phyloP scores from a whole-genome alignment of 92 coral and sea anemone genomes.

The Scolanthus callimorphus region DNA sequence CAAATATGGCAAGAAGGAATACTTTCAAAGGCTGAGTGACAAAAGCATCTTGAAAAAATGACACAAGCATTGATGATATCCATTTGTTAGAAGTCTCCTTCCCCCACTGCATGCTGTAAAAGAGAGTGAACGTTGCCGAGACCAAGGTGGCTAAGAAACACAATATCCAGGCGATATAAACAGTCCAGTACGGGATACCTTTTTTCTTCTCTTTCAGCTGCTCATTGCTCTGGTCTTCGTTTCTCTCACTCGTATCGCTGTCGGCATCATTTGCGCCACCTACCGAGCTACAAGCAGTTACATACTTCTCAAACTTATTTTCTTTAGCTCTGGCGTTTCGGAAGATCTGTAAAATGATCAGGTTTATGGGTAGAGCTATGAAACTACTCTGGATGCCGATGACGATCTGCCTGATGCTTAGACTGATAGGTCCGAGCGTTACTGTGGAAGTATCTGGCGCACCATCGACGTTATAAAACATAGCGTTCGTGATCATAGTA shows the following conservation, averaged over 20 bases:
- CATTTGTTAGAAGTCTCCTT: slow-evolving; percentile 45
- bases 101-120: slow-evolving; percentile 69
- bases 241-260: not conserved
- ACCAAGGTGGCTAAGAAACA: slow-evolving; percentile 30
- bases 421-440: slow-evolving; percentile 54
- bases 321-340: slow-evolving; percentile 46
- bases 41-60: slow-evolving; percentile 54
- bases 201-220: not conserved
- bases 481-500: slow-evolving; percentile 77
- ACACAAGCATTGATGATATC: slow-evolving; percentile 47
- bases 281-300: not conserved
- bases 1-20: slow-evolving; percentile 1
- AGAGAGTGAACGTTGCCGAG: slow-evolving; percentile 46
- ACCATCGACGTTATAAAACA: slow-evolving; percentile 67
- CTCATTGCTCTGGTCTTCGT: not conserved
- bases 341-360: slow-evolving; percentile 39
- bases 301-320: slow-evolving; percentile 2
- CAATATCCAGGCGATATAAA: slow-evolving; percentile 42
- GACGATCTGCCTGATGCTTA: slow-evolving; percentile 50
- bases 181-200: slow-evolving; percentile 68
- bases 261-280: not conserved
- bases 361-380: slow-evolving; percentile 46
- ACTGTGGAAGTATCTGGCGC: slow-evolving; percentile 48
- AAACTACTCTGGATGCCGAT: slow-evolving; percentile 76
- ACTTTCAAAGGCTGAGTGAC: slow-evolving; percentile 37